Evolutionary conservation across 2,888 invertebrate genomes (phyloP), one percentile per base, ranked within the genome.

Genomic region (Pedicia rivosa): DNA sequence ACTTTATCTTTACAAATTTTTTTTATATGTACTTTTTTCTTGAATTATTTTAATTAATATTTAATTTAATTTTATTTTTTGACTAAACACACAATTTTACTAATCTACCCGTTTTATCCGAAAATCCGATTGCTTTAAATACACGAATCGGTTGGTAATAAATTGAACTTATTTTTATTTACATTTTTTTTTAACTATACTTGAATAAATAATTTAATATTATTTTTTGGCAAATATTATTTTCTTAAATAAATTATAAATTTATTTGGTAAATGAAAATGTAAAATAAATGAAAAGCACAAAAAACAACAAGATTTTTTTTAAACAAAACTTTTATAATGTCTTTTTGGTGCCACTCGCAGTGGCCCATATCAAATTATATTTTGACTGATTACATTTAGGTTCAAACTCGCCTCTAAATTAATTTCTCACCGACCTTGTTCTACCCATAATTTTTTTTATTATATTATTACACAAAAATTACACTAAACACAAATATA

Each of bases 321-420:
- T 26, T 26, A 12, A 26, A 26, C 8, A 10, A 14, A 3, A 30
- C 12, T 30, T 30, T 30, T 12, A 7, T n/a, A 12, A 30, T 17
- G 20, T 20, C 15, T 41, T 40, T 42, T 42, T 38, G 40, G 40
- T 42, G 49, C 49, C 49, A 49, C 49, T 49, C 47, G 42, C 43
- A 47, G 49, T 49, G 49, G 49, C 49, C 49, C 49, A 49, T 49
- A 41, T 40, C n/a, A n/a, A n/a, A n/a, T n/a, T n/a, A n/a, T n/a
- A n/a, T n/a, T n/a, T n/a, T n/a, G n/a, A n/a, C n/a, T n/a, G n/a
- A n/a, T n/a, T n/a, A n/a, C n/a, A n/a, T n/a, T n/a, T n/a, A n/a
- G n/a, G n/a, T n/a, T n/a, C n/a, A n/a, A n/a, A n/a, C n/a, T n/a
- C n/a, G n/a, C n/a, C n/a, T n/a, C n/a, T n/a, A n/a, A n/a, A n/a